These are phyloP conservation scores for Aurelia aurita DNA, from an alignment of 30 jellyfish, hydroid and myxozoan genomes.

Conservation along the genomic window DNA sequence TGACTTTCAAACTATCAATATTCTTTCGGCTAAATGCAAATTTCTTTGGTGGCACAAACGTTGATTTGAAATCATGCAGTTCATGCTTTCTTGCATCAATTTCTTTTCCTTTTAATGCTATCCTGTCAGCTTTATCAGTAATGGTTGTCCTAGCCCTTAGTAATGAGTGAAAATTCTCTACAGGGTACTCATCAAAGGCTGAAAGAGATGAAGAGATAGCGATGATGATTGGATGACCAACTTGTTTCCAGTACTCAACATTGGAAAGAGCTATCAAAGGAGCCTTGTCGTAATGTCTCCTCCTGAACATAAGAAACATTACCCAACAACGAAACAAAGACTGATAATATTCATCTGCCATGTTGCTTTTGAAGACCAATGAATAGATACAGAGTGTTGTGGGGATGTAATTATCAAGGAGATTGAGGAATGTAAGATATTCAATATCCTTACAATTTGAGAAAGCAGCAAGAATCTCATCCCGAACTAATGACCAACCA, in stretches of 20 bases:
- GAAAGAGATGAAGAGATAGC: slow-evolving; percentile 14
- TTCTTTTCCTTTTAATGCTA: slow-evolving; percentile 1
- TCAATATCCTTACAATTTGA: background rate
- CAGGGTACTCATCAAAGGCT: slow-evolving; percentile 46
- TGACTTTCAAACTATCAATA: slow-evolving; percentile 2
- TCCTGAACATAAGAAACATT: slow-evolving; percentile 7
- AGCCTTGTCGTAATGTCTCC: slow-evolving; percentile 50
- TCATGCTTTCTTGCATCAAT: too few species aligned
- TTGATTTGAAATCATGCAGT: slow-evolving; percentile 40
- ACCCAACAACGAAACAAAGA: background rate
- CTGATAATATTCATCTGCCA: background rate
- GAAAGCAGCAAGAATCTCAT: background rate
- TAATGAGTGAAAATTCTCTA: slow-evolving; percentile 28
- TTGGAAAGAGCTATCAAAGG: slow-evolving; percentile 38
- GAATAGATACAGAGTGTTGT: background rate
- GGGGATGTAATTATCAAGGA: background rate
- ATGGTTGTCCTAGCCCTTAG: slow-evolving; percentile 6
- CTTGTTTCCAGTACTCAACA: slow-evolving; percentile 22
- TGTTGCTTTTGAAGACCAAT: background rate
- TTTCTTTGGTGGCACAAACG: slow-evolving; percentile 52
- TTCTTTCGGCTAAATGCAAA: slow-evolving; percentile 10
- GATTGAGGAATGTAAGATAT: too few species aligned
- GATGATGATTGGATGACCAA: slow-evolving; percentile 18
- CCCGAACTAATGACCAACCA: background rate
- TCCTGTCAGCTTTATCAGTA: slow-evolving; percentile 10